Evolutionary conservation across 2,113 vertebrate species (phyloP).

Genomic region (Dolichallabes microphthalmus): DNA sequence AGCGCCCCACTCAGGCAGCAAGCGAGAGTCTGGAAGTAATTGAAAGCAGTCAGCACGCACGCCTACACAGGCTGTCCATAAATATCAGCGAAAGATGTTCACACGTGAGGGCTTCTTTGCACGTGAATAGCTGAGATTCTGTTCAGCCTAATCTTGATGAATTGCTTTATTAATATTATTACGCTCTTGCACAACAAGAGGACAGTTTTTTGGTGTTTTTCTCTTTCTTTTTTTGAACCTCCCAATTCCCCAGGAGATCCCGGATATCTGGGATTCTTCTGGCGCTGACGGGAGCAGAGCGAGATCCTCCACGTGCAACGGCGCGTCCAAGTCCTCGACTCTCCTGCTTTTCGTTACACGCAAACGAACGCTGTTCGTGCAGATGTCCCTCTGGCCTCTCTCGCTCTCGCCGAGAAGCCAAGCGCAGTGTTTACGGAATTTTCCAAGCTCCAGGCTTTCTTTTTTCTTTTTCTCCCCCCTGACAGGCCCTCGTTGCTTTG

Average conservation of each 20-base stretch:
- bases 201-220: not conserved
- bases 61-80: conserved; percentile 17
- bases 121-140: conserved; percentile 23
- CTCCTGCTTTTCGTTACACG: conserved; percentile 34
- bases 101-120: conserved; percentile 11
- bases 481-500: conserved; percentile 59
- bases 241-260: not conserved
- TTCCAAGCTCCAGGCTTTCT: conserved; percentile 66
- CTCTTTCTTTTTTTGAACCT: not conserved
- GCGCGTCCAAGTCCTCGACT: conserved; percentile 8
- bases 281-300: too few relatives aligned
- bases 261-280: not conserved
- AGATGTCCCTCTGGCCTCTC: conserved; percentile 32
- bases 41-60: conserved; percentile 45
- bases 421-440: conserved; percentile 68
- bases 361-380: conserved; percentile 25
- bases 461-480: conserved; percentile 26
- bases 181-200: not conserved
- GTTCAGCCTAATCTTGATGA: not conserved
- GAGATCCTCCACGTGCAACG: not conserved
- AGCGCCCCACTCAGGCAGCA: not conserved
- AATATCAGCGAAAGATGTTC: conserved; percentile 13
- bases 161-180: too few relatives aligned
- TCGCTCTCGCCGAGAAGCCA: conserved; percentile 52
- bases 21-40: conserved; percentile 39